Evolutionary conservation across 2,113 vertebrate genomes (phyloP), one percentile per base, ranked within the genome.

Genomic region (Pandion haliaetus): DNA sequence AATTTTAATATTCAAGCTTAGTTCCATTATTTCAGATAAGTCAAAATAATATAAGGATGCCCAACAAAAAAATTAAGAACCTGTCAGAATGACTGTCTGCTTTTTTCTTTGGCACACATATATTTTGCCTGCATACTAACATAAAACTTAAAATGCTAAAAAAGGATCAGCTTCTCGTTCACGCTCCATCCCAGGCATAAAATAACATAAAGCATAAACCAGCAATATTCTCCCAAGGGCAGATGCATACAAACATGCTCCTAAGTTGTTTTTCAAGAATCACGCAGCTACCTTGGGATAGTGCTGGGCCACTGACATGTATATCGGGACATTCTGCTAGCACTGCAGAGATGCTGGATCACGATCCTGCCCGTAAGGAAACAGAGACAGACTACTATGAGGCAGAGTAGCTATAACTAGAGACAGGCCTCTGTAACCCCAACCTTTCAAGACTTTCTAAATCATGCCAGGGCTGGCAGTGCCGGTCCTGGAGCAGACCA

Each of bases 381-480:
- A 49, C 8, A 26, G 57, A 80, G 63, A 59, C 10, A 5, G 20
- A 67, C 76, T 86, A 36, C 71, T 85, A 31, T 6, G 67, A 76
- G 23, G 14, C 49, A 55, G 59, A 86, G 32, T 36, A 18, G 40
- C 52, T 57, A 72, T 71, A 86, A 83, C 78, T 26, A 76, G 86
- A 89, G 86, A 71, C 62, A 80, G 50, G 57, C 18, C 61, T 62
- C 45, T 1, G 1, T 62, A 94, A 87, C 71, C 21, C 18, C 34
- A 88, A n/a, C 62, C 76, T 95, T 90, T 94, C 74, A 83, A 71
- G 76, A 91, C 86, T 86, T 93, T 67, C 88, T 97, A 96, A 88
- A 96, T 93, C 95, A 90, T 36, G 52, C 44, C 3, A 31, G 59
- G 32, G 55, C 55, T 82, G 67, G 49, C 5, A 10, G 25, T 62